Evolutionary conservation across 1,140 invertebrate species (phyloP).

Genomic region (Bombyx mandarina): DNA sequence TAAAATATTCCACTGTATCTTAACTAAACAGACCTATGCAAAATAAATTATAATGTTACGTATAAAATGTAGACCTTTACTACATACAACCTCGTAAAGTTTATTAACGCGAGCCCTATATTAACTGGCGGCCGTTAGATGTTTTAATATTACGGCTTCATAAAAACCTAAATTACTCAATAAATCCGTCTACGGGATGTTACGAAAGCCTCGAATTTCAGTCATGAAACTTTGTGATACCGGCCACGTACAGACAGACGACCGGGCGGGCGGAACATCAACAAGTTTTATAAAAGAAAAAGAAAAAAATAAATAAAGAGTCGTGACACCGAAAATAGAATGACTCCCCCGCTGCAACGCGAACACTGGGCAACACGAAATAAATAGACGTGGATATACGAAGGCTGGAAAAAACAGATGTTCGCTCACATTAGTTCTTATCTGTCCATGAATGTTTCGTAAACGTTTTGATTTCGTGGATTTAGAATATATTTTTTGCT

Average conservation of each 20-base stretch:
- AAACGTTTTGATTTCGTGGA: no score
- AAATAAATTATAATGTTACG: not conserved
- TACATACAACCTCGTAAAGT: not conserved
- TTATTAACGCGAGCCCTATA: conserved; percentile 6
- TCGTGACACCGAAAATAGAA: conserved; percentile 28
- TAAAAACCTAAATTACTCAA: conserved; percentile 6
- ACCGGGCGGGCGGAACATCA: not conserved
- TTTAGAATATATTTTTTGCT: no score
- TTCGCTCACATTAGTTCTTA: no score
- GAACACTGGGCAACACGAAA: conserved; percentile 21
- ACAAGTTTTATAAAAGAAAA: conserved; percentile 21
- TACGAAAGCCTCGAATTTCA: conserved; percentile 1
- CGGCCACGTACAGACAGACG: no score
- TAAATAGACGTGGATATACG: conserved; percentile 13
- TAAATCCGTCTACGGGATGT: conserved; percentile 7
- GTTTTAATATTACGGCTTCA: not conserved
- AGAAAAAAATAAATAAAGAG: conserved; percentile 11
- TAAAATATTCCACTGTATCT: no score
- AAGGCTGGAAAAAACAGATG: no score
- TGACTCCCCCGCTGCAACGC: conserved; percentile 17
- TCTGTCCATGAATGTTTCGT: no score
- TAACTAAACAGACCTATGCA: no score
- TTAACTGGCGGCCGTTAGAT: not conserved
- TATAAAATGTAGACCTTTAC: conserved; percentile 2
- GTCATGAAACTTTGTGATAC: no score